Conservation (phyloP, 1,140 invertebrate genomes). For the Drosophila subpulchrella region DNA sequence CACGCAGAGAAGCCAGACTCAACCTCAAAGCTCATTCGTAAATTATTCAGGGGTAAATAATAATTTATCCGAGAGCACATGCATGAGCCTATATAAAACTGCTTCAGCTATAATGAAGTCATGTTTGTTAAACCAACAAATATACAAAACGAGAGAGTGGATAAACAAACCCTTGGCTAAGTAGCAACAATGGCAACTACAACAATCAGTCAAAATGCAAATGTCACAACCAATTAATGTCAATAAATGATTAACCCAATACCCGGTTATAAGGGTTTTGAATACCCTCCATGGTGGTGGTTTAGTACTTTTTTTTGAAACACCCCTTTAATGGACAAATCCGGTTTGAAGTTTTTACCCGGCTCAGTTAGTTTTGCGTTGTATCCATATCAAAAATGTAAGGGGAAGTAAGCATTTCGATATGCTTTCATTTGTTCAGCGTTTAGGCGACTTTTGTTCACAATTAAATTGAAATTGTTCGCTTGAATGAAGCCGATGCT, state of each 20-base stretch:
- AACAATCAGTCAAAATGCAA: constrained; percentile 82
- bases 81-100: constrained; percentile 30
- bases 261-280: constrained; percentile 19
- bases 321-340: constrained; percentile 49
- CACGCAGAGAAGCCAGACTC: constrained; percentile 50
- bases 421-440: constrained; percentile 80
- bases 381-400: constrained; percentile 29
- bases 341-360: constrained; percentile 39
- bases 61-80: constrained; percentile 24
- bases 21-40: constrained; percentile 73
- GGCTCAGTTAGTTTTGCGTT: constrained; percentile 31
- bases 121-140: constrained; percentile 73
- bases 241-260: constrained; percentile 72
- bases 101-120: constrained; percentile 70
- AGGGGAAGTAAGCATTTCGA: constrained; percentile 45
- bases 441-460: constrained; percentile 76
- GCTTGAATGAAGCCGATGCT: constrained; percentile 40
- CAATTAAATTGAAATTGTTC: constrained; percentile 78
- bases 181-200: constrained; percentile 80
- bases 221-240: constrained; percentile 84
- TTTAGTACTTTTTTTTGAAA: constrained; percentile 16
- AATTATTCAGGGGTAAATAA: constrained; percentile 65
- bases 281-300: constrained; percentile 31
- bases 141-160: constrained; percentile 31
- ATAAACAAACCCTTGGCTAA: constrained; percentile 65